Percentiles rank a stretch among this genome's conserved stretches.
phyloP scores from a whole-genome alignment of 1,140 invertebrate genomes.

The Ceratoteleas bidentatus region DNA sequence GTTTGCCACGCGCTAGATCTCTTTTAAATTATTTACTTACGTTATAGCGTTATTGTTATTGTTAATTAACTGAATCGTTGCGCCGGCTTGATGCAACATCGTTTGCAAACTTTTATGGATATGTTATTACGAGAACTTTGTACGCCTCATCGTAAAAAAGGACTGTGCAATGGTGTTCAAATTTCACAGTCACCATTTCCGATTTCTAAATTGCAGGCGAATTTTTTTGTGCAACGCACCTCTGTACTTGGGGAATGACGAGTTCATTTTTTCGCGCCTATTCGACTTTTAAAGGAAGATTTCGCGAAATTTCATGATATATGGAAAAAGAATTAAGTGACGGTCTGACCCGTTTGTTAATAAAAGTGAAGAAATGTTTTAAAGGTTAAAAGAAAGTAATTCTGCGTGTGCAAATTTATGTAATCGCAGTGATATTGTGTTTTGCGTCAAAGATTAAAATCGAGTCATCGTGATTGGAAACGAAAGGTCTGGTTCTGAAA shows the following conservation, averaged over 20 bases:
- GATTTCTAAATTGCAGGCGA: constrained; percentile 31
- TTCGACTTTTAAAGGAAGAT: background rate
- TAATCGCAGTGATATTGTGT: constrained; percentile 2
- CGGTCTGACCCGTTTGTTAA: constrained; percentile 1
- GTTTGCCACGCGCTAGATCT: no score
- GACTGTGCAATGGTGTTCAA: constrained; percentile 6
- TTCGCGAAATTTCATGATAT: background rate
- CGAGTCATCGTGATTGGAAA: no score
- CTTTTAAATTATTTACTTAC: no score
- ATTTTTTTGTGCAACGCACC: constrained; percentile 13
- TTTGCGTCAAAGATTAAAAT: background rate
- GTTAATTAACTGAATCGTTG: no score
- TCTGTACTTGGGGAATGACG: background rate
- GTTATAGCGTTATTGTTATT: no score
- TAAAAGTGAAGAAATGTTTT: constrained; percentile 6
- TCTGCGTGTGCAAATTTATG: constrained; percentile 8
- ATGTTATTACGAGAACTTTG: no score
- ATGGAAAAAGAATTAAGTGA: constrained; percentile 5
- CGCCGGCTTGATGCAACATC: no score
- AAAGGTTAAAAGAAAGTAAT: constrained; percentile 20
- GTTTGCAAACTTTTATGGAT: no score
- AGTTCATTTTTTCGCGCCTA: constrained; percentile 15
- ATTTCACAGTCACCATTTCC: constrained; percentile 34
- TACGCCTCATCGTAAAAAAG: constrained; percentile 6
- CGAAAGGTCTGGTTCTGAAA: no score